Evolutionary conservation across 1,140 invertebrate species (phyloP).

Genomic region (Drosophila arawakana): DNA sequence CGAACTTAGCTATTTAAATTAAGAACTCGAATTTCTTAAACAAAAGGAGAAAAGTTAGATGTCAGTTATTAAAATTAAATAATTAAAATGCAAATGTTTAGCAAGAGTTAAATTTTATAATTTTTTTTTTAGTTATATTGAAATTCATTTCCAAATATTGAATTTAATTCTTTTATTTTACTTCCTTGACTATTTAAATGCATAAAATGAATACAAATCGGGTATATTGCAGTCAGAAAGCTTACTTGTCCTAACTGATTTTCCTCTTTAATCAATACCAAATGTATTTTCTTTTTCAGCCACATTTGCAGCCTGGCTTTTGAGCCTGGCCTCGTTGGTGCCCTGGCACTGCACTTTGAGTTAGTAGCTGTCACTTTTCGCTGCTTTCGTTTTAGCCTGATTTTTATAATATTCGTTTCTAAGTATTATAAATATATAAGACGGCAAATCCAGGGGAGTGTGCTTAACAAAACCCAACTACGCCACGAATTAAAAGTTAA

Average conservation of each 20-base stretch:
- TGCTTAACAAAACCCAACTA: conserved; percentile 39
- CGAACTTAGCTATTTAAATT: no score
- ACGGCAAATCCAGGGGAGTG: conserved; percentile 31
- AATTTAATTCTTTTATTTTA: no score
- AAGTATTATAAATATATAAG: conserved; percentile 16
- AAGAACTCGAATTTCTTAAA: no score
- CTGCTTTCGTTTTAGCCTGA: conserved; percentile 59
- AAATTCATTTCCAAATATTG: no score
- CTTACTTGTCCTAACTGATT: neutral
- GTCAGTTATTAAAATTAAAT: no score
- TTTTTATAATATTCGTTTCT: conserved; percentile 8
- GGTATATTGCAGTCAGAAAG: no score
- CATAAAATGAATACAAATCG: no score
- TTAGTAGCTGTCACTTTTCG: conserved; percentile 67
- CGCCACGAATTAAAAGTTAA: conserved; percentile 59
- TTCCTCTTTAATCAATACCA: neutral
- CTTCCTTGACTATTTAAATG: no score
- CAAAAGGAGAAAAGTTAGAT: no score
- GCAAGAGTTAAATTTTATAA: no score
- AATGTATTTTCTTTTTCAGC: conserved; percentile 22
- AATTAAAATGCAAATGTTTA: no score
- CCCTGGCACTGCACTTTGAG: conserved; percentile 64
- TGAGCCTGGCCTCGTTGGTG: conserved; percentile 54
- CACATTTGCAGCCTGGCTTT: conserved; percentile 55
- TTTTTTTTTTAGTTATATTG: no score